A percentile compares a stretch with the other conserved stretches of the same genome.
phyloP scores from a whole-genome alignment of 2,113 vertebrate genomes.

The Syngnathus typhle region DNA sequence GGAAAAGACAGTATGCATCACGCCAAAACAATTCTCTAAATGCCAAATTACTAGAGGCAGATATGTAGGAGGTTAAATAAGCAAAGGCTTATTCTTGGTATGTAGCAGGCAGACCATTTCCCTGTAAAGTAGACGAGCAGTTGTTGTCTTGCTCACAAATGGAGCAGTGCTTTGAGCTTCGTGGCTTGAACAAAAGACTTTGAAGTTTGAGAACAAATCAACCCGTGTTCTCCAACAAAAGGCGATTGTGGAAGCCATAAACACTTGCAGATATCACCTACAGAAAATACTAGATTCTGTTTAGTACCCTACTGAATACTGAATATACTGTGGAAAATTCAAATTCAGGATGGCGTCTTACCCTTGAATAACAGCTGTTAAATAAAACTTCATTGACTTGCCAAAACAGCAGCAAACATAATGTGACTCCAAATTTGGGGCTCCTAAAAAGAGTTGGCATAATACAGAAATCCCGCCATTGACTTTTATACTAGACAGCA shows the following conservation, averaged over 20 bases:
- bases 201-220: slow-evolving; percentile 66
- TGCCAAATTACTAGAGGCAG: slow-evolving; percentile 14
- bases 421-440: slow-evolving; percentile 30
- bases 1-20: slow-evolving; percentile 14
- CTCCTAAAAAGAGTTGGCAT: slow-evolving; percentile 26
- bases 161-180: slow-evolving; percentile 44
- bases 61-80: slow-evolving; percentile 18
- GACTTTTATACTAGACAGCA: slow-evolving; percentile 30
- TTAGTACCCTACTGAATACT: slow-evolving; percentile 39
- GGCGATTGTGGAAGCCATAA: slow-evolving; percentile 61
- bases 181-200: slow-evolving; percentile 59
- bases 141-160: slow-evolving; percentile 40
- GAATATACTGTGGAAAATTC: slow-evolving; percentile 28
- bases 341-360: slow-evolving; percentile 22
- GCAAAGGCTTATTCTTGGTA: slow-evolving; percentile 24
- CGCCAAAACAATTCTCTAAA: slow-evolving; percentile 12
- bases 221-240: slow-evolving; percentile 61
- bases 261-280: slow-evolving; percentile 62
- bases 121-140: slow-evolving; percentile 45
- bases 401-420: slow-evolving; percentile 20
- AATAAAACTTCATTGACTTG: slow-evolving; percentile 26
- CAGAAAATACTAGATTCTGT: slow-evolving; percentile 51
- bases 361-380: slow-evolving; percentile 37
- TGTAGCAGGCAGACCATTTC: slow-evolving; percentile 27
- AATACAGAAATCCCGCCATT: slow-evolving; percentile 44